Evolutionary conservation across 2,797 vertebrate genomes (phyloP), one percentile per base, ranked within the genome.

Genomic region (Lithobates pipiens): DNA sequence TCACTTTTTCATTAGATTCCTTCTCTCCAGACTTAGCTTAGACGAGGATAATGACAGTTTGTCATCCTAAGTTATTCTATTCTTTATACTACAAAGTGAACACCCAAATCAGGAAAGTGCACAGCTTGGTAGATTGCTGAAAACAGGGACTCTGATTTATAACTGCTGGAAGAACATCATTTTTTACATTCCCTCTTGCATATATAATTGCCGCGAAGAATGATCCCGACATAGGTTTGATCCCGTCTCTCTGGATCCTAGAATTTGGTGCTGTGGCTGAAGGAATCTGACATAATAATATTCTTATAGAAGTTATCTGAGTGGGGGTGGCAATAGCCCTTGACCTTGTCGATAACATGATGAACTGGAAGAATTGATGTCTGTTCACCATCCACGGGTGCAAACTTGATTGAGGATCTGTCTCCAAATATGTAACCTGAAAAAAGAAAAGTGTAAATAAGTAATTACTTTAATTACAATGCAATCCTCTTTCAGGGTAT

Each of bases 221-320:
- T 70, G 27, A 54, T 50, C n/a, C n/a, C 4, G 18, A 23, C 46
- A 67, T 29, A 39, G 0, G 0, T 46, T 9, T 13, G 1, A 36
- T 77, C 18, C n/a, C 69, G 61, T 21, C 57, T 23, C 46, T 18
- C 29, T 68, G 21, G 13, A 5, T n/a, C 0, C 90, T 95, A 99
- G 92, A 99, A 97, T 90, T 96, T 96, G 68, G 98, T 99, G 93
- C 96, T 97, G 91, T 96, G 93, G 91, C 95, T 95, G 85, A 98
- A 98, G 77, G 96, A 94, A 85, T 99, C 97, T 0, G 98, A 97
- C 95, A 97, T 93, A 87, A 99, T 97, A 91, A 98, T 97, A 90
- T 98, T 99, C 94, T 98, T 98, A 93, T 98, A 98, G 95, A 99
- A 98, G 92, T 96, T 98, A 90, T 99, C 96, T 0, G 97, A 97